A percentile compares a stretch with the other conserved stretches of the same genome.
Conservation (phyloP, 2,113 vertebrate genomes). For the Trochalopteron elliotii region DNA sequence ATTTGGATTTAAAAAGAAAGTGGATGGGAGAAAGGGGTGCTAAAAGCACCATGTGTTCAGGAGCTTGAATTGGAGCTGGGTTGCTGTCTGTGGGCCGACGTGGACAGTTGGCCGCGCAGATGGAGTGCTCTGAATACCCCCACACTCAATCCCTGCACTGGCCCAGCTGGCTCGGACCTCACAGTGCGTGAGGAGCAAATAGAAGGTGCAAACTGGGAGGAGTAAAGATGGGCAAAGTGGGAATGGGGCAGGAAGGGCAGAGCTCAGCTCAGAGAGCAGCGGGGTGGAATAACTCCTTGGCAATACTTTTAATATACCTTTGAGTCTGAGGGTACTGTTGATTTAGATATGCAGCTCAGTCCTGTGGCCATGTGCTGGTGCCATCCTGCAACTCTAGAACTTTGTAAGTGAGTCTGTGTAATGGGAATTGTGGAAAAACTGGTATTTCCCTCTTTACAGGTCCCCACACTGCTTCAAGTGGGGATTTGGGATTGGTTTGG, state of each 20-base stretch:
- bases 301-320: not conserved
- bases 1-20: not conserved
- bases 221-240: not conserved
- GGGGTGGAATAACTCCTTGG: rapidly evolving
- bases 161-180: not conserved
- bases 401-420: not conserved
- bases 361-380: rapidly evolving
- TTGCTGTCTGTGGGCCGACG: not conserved
- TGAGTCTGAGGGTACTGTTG: not conserved
- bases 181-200: rapidly evolving
- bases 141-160: rapidly evolving
- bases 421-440: not conserved
- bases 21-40: not conserved
- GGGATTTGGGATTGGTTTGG: not conserved
- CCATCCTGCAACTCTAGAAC: not conserved
- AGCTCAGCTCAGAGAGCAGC: rapidly evolving
- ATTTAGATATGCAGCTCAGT: not conserved
- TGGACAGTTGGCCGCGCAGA: constrained; percentile 25
- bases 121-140: not conserved
- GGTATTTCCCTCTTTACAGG: not conserved
- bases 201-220: not conserved
- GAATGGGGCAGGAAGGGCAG: not conserved
- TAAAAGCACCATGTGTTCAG: constrained; percentile 28
- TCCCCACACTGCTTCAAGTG: not conserved
- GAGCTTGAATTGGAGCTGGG: not conserved